Base-by-base conservation (phyloP, 92 coral and sea anemone genomes). In the Porites rus region DNA sequence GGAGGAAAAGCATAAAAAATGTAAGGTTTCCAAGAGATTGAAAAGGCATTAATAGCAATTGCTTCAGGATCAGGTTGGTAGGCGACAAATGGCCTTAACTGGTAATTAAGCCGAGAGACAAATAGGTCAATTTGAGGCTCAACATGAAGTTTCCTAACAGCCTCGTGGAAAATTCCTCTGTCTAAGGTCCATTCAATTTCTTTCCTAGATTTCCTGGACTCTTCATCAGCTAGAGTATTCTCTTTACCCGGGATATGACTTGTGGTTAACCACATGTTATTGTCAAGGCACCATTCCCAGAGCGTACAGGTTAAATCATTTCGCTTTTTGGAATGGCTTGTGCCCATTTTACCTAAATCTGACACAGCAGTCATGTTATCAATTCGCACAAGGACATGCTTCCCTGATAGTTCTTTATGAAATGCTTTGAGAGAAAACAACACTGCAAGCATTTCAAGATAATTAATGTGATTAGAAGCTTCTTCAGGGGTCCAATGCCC, bases 401-500 rank as follows among this genome's bases (percentile, higher is more conserved):
- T 12, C 59, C 59, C 50, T 14, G 2, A 58, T 6, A 31, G 28
- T 10, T 46, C 61, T 31, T 64, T 72, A n/a, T 80, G 71, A 87
- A 87, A 87, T 10, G 87, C 81, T 28, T 79, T 75, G 25, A 87
- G 63, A 59, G 80, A 87, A 28, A 69, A 59, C 38, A 77, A 80
- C 38, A 22, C 21, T 13, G 88, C 91, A 4, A 82, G 67, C 66
- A 88, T 20, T 63, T 86, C 86, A 31, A 79, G 80, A 25, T 70
- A 59, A 61, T 88, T 88, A 14, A 85, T 79, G 46, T 83, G 87
- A 31, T 82, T 11, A 8, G 69, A 24, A 10, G 83, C 17, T 62
- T 83, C 92, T 21, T 31, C 46, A 43, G 64, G 62, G 28, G 92
- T 59, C 92, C 92, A 88, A n/a, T 11, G 71, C 8, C 90, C 91